Percentiles rank a stretch among this genome's conserved stretches.
These are phyloP conservation scores for Amiota minor DNA, from an alignment of 2,888 invertebrate species.

Conservation along the genomic window DNA sequence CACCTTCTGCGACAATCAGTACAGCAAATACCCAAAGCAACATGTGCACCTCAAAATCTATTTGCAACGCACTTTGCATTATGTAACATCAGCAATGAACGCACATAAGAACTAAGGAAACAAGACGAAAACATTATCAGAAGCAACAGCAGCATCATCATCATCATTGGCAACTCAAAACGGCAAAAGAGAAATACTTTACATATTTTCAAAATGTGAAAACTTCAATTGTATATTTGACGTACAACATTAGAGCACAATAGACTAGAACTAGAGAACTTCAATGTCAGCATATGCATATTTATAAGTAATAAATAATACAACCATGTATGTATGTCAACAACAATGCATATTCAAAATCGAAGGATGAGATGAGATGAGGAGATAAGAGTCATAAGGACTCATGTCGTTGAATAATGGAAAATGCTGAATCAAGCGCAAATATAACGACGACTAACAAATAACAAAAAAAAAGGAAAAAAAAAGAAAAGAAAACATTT, in stretches of 20 bases:
- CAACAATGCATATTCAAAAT: slow-evolving; percentile 51
- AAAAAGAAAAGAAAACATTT: no score
- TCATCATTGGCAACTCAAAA: neutral
- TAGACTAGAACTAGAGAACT: neutral
- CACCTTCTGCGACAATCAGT: neutral
- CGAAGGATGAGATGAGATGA: slow-evolving; percentile 7
- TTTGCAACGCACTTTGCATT: slow-evolving; percentile 42
- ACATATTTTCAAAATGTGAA: slow-evolving; percentile 33
- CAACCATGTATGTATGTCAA: slow-evolving; percentile 54
- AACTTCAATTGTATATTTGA: slow-evolving; percentile 21
- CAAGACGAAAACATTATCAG: neutral
- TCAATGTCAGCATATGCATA: slow-evolving; percentile 43
- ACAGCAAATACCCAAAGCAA: neutral
- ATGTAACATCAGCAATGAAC: slow-evolving; percentile 53
- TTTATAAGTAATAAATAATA: slow-evolving; percentile 62
- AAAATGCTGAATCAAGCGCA: slow-evolving; percentile 14
- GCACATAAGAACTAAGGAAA: slow-evolving; percentile 1
- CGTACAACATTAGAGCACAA: slow-evolving; percentile 15
- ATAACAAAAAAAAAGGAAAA: neutral
- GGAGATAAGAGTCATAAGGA: neutral
- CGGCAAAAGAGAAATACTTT: slow-evolving; percentile 30
- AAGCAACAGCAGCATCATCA: neutral
- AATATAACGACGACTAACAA: neutral
- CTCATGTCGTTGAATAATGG: neutral
- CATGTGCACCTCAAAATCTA: slow-evolving; percentile 9